Percentiles rank a stretch among this genome's conserved stretches.
Evolutionary conservation across 2,888 invertebrate species (phyloP).

Genomic region (Drosophila anceps): DNA sequence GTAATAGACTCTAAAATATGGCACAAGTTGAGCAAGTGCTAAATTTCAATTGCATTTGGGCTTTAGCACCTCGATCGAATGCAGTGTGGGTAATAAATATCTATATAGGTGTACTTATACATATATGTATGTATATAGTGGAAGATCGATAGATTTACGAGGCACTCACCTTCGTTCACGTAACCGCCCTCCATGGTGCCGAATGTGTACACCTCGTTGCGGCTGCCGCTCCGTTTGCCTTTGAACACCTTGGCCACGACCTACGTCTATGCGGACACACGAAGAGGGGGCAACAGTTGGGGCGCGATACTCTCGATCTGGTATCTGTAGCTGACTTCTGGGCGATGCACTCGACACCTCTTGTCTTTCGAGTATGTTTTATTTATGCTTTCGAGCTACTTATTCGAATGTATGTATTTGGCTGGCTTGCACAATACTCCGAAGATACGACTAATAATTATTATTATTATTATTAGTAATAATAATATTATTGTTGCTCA

Average conservation of each 20-base stretch:
- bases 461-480: constrained; percentile 20
- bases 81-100: constrained; percentile 13
- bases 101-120: not conserved
- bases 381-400: constrained; percentile 60
- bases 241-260: constrained; percentile 76
- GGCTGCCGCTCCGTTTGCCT: constrained; percentile 56
- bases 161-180: constrained; percentile 84
- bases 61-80: constrained; percentile 13
- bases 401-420: constrained; percentile 70
- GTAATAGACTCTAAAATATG: constrained; percentile 8
- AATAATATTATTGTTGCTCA: constrained; percentile 44
- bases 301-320: not conserved
- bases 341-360: constrained; percentile 68
- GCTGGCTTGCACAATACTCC: constrained; percentile 62
- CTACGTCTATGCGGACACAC: constrained; percentile 56
- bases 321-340: constrained; percentile 33
- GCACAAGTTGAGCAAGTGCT: constrained; percentile 23
- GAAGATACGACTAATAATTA: not conserved
- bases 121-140: not conserved
- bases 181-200: constrained; percentile 85
- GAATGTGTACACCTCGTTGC: constrained; percentile 83
- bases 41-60: constrained; percentile 21
- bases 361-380: constrained; percentile 6
- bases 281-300: constrained; percentile 4
- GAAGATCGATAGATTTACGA: constrained; percentile 24